phyloP scores from a whole-genome alignment of 1,140 invertebrate species.

The Diprion similis region DNA sequence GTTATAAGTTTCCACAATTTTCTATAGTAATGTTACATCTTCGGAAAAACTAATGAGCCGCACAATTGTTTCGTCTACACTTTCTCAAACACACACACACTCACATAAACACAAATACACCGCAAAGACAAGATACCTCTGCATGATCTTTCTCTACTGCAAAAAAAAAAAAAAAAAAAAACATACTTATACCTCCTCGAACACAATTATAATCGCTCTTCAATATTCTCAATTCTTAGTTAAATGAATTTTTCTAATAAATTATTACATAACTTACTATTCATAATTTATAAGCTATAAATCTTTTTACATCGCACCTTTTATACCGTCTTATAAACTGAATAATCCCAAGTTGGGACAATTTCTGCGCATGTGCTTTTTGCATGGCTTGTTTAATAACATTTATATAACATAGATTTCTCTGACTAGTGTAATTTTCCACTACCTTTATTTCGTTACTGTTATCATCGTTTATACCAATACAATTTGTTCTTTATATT shows the following conservation, averaged over 20 bases:
- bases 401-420: background rate
- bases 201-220: background rate
- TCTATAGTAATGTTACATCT: too few relatives aligned
- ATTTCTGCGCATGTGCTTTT: slow-evolving; percentile 51
- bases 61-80: too few relatives aligned
- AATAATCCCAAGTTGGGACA: slow-evolving; percentile 49
- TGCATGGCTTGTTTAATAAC: slow-evolving; percentile 31
- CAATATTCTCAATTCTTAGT: slow-evolving; percentile 7
- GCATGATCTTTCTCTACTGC: too few relatives aligned
- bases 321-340: background rate
- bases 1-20: too few relatives aligned
- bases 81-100: too few relatives aligned
- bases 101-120: too few relatives aligned
- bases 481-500: too few relatives aligned
- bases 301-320: background rate
- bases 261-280: slow-evolving; percentile 12
- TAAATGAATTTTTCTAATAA: slow-evolving; percentile 15
- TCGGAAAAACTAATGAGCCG: too few relatives aligned
- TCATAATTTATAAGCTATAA: slow-evolving; percentile 18
- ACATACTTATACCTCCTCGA: too few relatives aligned
- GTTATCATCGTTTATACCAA: background rate
- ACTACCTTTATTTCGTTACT: background rate
- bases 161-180: too few relatives aligned
- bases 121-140: too few relatives aligned
- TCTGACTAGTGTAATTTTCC: background rate